Percentiles rank a stretch among this genome's conserved stretches.
These are phyloP conservation scores for Staurois parvus DNA, from an alignment of 2,797 vertebrate species.

Conservation along the genomic window DNA sequence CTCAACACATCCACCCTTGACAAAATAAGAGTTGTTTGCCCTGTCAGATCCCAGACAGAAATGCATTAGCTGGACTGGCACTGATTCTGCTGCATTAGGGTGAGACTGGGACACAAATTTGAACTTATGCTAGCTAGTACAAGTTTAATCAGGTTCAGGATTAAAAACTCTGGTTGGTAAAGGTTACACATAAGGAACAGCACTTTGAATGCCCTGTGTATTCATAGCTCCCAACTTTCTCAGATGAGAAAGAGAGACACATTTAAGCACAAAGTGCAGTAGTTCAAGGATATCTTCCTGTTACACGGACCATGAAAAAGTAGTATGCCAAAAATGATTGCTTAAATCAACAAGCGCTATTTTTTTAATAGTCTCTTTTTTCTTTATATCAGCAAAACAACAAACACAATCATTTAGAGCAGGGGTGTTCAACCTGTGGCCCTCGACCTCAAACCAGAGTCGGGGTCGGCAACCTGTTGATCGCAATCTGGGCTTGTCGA, in stretches of 20 bases:
- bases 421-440: too few species aligned
- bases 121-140: neutral
- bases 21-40: conserved; percentile 62
- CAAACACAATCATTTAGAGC: neutral
- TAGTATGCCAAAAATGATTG: neutral
- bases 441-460: too few species aligned
- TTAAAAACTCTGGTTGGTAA: neutral
- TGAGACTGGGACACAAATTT: conserved; percentile 6
- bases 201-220: neutral
- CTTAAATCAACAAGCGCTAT: neutral
- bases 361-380: neutral
- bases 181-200: neutral
- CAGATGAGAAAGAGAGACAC: neutral
- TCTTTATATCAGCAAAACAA: neutral
- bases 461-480: too few species aligned
- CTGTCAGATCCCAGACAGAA: conserved; percentile 53
- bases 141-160: neutral
- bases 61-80: conserved; percentile 24
- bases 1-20: conserved; percentile 60
- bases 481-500: too few species aligned
- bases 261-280: neutral
- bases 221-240: neutral
- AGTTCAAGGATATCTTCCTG: neutral
- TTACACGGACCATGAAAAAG: neutral
- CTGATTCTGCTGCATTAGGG: neutral